These are phyloP conservation scores for Colinus virginianus DNA, from an alignment of 2,113 vertebrate species.

Conservation along the genomic window DNA sequence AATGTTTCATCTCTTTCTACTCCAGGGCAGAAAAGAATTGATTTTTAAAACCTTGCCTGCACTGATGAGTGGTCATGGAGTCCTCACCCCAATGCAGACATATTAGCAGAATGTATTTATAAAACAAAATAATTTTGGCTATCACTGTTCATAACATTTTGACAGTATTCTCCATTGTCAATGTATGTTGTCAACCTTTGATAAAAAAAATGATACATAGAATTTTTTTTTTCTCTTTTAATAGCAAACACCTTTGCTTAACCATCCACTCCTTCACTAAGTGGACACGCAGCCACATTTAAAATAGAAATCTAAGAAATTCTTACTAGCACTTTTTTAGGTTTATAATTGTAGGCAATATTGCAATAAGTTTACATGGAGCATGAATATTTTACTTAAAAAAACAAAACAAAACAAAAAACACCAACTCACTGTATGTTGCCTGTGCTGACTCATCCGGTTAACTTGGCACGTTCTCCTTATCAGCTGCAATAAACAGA, in stretches of 20 bases:
- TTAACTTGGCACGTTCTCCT: constrained; percentile 2
- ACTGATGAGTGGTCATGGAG: background rate
- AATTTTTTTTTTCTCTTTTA: background rate
- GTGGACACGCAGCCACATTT: background rate
- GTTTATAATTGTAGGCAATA: background rate
- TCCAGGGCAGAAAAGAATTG: background rate
- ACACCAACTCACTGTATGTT: constrained; percentile 13
- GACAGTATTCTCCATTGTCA: background rate
- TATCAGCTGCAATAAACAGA: constrained; percentile 37
- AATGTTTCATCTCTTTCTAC: background rate
- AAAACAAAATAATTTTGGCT: background rate
- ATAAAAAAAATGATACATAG: background rate
- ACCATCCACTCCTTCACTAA: background rate
- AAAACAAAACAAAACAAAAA: background rate
- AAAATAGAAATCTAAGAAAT: background rate
- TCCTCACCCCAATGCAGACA: background rate
- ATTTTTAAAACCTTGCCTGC: background rate
- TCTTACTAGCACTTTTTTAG: background rate
- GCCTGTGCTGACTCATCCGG: constrained; percentile 27
- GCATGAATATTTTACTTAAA: background rate
- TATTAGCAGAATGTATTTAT: background rate
- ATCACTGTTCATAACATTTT: background rate
- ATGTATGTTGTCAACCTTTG: background rate
- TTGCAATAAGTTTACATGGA: background rate
- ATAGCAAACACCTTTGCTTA: background rate